These are phyloP conservation scores for Lycaena phlaeas DNA, from an alignment of 2,888 invertebrate species.

Conservation along the genomic window DNA sequence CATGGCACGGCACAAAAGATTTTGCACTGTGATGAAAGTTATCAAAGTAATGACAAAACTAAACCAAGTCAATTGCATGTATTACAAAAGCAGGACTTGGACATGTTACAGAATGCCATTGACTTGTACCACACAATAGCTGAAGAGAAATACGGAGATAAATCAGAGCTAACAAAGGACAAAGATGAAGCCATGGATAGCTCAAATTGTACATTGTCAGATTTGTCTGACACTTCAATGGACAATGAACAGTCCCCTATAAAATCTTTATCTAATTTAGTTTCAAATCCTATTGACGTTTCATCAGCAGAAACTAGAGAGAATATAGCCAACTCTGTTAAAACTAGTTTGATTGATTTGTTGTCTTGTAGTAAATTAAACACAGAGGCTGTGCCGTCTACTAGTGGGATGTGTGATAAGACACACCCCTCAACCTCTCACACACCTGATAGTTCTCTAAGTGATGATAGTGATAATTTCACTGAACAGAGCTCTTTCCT, in stretches of 20 bases:
- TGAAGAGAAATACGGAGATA: slow-evolving; percentile 46
- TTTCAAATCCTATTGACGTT: slow-evolving; percentile 68
- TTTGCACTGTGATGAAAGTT: slow-evolving; percentile 32
- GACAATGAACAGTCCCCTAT: slow-evolving; percentile 73
- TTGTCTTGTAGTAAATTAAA: slow-evolving; percentile 47
- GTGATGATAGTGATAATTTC: slow-evolving; percentile 61
- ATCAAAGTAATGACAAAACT: slow-evolving; percentile 30
- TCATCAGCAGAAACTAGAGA: slow-evolving; percentile 39
- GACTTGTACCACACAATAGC: slow-evolving; percentile 56
- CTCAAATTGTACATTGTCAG: slow-evolving; percentile 45
- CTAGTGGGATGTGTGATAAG: slow-evolving; percentile 44
- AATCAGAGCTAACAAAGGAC: slow-evolving; percentile 32
- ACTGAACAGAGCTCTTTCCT: slow-evolving; percentile 65
- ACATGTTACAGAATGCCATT: slow-evolving; percentile 62
- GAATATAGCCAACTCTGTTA: slow-evolving; percentile 45
- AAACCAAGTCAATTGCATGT: slow-evolving; percentile 31
- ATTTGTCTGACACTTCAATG: slow-evolving; percentile 41
- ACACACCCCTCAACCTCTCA: slow-evolving; percentile 40
- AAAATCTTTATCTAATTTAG: slow-evolving; percentile 76
- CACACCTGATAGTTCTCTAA: slow-evolving; percentile 56
- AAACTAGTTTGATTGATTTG: slow-evolving; percentile 59
- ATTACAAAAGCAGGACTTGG: slow-evolving; percentile 53
- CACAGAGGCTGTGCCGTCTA: slow-evolving; percentile 45
- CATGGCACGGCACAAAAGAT: slow-evolving; percentile 38
- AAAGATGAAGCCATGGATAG: slow-evolving; percentile 45